Base-by-base conservation (phyloP, 2,888 invertebrate species). In the Antheraea assamensis region DNA sequence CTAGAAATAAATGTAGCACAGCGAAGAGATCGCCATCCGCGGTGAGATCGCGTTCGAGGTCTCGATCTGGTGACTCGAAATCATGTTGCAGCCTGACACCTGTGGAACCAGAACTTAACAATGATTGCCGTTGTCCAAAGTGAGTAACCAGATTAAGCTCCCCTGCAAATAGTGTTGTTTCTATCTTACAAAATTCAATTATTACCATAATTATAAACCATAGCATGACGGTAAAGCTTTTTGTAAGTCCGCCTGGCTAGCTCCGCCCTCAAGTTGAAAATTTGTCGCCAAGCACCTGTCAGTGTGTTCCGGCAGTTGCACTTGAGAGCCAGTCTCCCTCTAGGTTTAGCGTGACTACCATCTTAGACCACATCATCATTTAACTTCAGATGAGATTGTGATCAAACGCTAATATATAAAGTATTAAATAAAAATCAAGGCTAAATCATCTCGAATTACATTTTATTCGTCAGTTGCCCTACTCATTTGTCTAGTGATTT, bases 71-170 rank as follows among this genome's bases (percentile, higher is more conserved):
- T 13, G 82, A 82, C 8, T 85, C 90, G 0, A 82, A 83, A 64
- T 92, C 92, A 0, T 86, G 84, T 74, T 85, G 86, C 78, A 92
- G 89, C 72, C 75, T 90, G 3, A 74, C 73, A 2, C 79, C 76
- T 2, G 78, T 75, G 27, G 82, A 83, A 27, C 78, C 82, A 0
- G 80, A 81, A 10, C 68, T 76, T 0, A 78, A 75, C 10, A 71
- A 70, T 58, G 47, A 75, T 5, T 88, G 85, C 75, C 76, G 79
- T 15, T 87, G 86, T 72, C 82, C 84, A 27, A 83, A 76, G 86
- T 86, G 72, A 82, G 84, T 82, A 35, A 30, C 7, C 55, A 35
- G 0, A 27, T 27, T 27, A 27, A 58, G 15, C 13, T 27, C 13
- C 15, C 24, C 58, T 58, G 52, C 19, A 49, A 27, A 64, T 30